These are phyloP conservation scores for Digitonthophagus gazella DNA, from an alignment of 2,888 invertebrate species.

Conservation along the genomic window DNA sequence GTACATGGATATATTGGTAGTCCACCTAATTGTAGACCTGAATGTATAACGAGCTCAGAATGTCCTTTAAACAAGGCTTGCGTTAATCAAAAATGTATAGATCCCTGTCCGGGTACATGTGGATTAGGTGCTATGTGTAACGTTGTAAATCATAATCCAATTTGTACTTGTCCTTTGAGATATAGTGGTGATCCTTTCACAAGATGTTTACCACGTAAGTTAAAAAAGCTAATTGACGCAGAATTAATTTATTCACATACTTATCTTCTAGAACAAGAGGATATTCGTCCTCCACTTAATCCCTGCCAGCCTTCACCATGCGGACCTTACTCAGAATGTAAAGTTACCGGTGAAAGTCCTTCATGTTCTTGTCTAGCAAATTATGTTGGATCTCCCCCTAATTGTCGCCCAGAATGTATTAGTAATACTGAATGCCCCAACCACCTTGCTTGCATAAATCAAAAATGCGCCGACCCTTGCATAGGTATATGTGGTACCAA, in stretches of 20 bases:
- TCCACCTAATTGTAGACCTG: constrained; percentile 55
- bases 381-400: constrained; percentile 65
- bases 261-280: constrained; percentile 25
- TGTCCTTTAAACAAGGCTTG: constrained; percentile 58
- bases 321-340: constrained; percentile 64
- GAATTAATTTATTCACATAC: not conserved
- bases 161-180: constrained; percentile 56
- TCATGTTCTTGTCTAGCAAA: constrained; percentile 62
- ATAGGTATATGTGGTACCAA: constrained; percentile 71
- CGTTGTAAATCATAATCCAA: constrained; percentile 60
- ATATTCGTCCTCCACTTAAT: constrained; percentile 42
- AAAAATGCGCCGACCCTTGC: constrained; percentile 76
- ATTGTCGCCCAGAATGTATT: constrained; percentile 72
- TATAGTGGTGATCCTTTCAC: constrained; percentile 59
- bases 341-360: constrained; percentile 55
- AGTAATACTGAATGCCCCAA: constrained; percentile 69
- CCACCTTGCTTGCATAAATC: constrained; percentile 69
- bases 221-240: too few relatives aligned
- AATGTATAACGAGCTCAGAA: constrained; percentile 56
- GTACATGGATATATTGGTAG: constrained; percentile 53
- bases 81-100: constrained; percentile 55
- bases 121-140: constrained; percentile 56
- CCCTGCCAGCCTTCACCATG: constrained; percentile 73
- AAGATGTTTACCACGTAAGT: constrained; percentile 56
- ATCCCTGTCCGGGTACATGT: constrained; percentile 59